A percentile compares a stretch with the other conserved stretches of the same genome.
Conservation (phyloP, 1,140 invertebrate genomes). For the Idris sp. region DNA sequence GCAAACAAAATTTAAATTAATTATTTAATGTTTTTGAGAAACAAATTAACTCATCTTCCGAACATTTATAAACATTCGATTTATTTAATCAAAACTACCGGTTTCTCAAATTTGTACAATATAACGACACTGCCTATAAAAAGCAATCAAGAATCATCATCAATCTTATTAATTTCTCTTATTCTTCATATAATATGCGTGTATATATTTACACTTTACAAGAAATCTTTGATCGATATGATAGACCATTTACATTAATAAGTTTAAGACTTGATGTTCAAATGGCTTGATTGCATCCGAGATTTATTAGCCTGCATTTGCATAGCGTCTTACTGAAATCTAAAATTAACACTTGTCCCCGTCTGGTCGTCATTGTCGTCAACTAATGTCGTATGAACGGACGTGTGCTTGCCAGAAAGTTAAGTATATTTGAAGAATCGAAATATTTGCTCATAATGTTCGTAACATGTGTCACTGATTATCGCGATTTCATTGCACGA, state of each 20-base stretch:
- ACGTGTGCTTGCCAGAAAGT: conserved; percentile 60
- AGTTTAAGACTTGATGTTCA: conserved; percentile 45
- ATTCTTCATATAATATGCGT: too few relatives aligned
- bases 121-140: too few relatives aligned
- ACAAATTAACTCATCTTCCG: too few relatives aligned
- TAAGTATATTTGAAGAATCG: conserved; percentile 62
- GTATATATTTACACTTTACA: too few relatives aligned
- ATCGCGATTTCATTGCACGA: conserved; percentile 10
- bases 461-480: conserved; percentile 42
- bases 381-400: conserved; percentile 63
- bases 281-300: conserved; percentile 57
- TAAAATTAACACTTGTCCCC: conserved; percentile 64
- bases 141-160: too few relatives aligned
- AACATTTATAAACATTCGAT: too few relatives aligned
- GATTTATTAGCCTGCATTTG: conserved; percentile 58
- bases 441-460: conserved; percentile 52
- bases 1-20: too few relatives aligned
- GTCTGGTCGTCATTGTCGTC: conserved; percentile 64
- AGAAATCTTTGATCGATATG: conserved; percentile 21
- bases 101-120: too few relatives aligned
- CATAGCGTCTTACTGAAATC: conserved; percentile 61
- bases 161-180: too few relatives aligned
- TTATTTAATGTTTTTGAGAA: too few relatives aligned
- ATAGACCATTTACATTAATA: conserved; percentile 39
- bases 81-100: too few relatives aligned